A percentile compares a stretch with the other conserved stretches of the same genome.
Conservation (phyloP, 2,888 invertebrate species). For the Yponomeuta sedellus region DNA sequence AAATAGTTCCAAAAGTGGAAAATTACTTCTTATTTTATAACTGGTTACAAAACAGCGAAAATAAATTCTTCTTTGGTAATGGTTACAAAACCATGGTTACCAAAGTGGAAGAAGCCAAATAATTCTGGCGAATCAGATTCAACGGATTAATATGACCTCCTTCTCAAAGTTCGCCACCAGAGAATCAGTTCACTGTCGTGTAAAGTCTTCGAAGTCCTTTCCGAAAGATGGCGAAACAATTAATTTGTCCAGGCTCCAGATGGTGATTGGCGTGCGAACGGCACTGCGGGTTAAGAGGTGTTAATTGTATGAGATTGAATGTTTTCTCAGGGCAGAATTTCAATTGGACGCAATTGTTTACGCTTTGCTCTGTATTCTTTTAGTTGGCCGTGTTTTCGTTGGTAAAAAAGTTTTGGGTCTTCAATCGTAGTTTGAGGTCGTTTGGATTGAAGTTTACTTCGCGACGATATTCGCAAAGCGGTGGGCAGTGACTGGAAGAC, state of each 20-base stretch:
- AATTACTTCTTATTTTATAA: no score
- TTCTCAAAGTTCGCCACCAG: no score
- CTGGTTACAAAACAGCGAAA: no score
- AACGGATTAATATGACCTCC: no score
- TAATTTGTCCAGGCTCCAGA: constrained; percentile 37
- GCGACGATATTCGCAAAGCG: no score
- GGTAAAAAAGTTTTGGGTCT: background rate
- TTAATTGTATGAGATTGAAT: constrained; percentile 77
- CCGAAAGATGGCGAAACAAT: constrained; percentile 33
- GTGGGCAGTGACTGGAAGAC: no score
- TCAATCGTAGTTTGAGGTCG: background rate
- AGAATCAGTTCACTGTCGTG: background rate
- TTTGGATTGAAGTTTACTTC: background rate
- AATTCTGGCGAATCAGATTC: no score
- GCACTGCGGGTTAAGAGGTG: constrained; percentile 74
- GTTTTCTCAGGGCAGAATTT: constrained; percentile 74
- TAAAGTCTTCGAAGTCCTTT: constrained; percentile 13
- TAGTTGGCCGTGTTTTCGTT: constrained; percentile 22
- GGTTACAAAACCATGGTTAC: no score
- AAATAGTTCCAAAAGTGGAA: no score
- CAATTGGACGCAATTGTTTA: constrained; percentile 70
- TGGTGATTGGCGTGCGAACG: constrained; percentile 73
- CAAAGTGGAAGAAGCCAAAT: no score
- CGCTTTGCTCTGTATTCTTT: background rate
- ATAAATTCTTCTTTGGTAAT: no score